Evolutionary conservation across 2,113 vertebrate genomes (phyloP).

Genomic region (Hirundichthys speculiger): DNA sequence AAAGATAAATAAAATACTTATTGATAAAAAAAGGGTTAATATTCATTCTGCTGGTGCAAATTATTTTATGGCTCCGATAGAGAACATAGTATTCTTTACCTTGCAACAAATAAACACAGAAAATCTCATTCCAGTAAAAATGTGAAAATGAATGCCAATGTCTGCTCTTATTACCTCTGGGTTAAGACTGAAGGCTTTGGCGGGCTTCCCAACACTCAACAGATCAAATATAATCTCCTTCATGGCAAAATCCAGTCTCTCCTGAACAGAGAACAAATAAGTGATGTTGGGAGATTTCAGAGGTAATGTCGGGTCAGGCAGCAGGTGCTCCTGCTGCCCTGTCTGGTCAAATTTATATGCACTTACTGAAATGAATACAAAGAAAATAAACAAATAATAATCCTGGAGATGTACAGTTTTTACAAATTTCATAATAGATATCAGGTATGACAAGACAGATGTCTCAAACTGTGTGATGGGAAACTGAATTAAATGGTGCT

Average conservation of each 20-base stretch:
- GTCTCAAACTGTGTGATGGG: too few species aligned
- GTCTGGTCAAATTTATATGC: too few species aligned
- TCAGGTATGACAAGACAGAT: too few species aligned
- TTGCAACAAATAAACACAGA: constrained; percentile 17
- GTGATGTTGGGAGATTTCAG: constrained; percentile 25
- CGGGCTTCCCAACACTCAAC: constrained; percentile 95
- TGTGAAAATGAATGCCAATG: constrained; percentile 16
- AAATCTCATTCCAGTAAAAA: constrained; percentile 21
- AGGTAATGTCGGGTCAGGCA: constrained; percentile 6
- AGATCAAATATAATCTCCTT: constrained; percentile 99
- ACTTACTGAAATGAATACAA: too few species aligned
- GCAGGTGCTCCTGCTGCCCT: not conserved
- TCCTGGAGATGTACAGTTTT: too few species aligned
- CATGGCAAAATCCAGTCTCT: constrained; percentile 98
- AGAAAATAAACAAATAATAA: too few species aligned
- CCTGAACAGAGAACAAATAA: constrained; percentile 77
- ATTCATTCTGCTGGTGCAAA: not conserved
- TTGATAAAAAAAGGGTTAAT: too few species aligned
- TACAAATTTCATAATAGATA: too few species aligned
- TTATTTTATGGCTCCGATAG: not conserved
- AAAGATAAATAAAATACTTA: too few species aligned
- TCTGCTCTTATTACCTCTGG: constrained; percentile 88
- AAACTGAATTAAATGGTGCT: too few species aligned
- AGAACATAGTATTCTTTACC: constrained; percentile 23
- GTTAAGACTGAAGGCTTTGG: constrained; percentile 98